phyloP scores from a whole-genome alignment of 1,140 invertebrate species.

The Zaprionus tsacasi region DNA sequence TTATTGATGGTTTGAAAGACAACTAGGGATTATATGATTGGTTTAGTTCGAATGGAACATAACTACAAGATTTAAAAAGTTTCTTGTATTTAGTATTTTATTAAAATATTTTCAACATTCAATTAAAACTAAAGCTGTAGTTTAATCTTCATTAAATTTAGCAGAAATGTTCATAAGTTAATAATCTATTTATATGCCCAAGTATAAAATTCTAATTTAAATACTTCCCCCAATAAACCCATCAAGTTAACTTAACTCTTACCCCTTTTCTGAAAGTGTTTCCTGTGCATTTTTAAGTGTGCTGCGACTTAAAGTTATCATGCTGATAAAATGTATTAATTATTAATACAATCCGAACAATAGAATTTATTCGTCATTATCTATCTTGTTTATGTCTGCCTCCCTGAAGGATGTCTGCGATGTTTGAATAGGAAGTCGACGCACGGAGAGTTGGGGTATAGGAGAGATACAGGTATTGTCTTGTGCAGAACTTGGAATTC shows the following conservation, averaged over 20 bases:
- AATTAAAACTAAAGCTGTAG: no score
- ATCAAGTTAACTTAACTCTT: background rate
- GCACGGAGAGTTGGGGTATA: background rate
- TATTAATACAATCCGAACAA: slow-evolving; percentile 37
- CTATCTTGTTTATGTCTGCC: background rate
- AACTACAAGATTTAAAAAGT: no score
- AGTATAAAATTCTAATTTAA: no score
- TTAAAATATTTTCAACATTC: no score
- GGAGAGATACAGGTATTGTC: slow-evolving; percentile 15
- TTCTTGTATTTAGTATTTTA: no score
- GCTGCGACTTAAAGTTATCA: slow-evolving; percentile 2
- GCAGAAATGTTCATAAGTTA: no score
- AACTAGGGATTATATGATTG: no score
- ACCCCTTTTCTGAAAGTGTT: background rate
- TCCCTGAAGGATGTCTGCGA: background rate
- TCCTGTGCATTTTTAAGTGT: background rate
- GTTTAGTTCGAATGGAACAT: no score
- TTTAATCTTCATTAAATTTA: no score
- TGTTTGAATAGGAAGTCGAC: background rate
- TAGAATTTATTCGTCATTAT: slow-evolving; percentile 18
- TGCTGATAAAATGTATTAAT: slow-evolving; percentile 34
- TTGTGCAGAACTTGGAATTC: slow-evolving; percentile 4
- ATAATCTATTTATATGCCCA: no score
- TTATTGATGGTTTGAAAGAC: no score
- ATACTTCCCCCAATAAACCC: no score